A percentile compares a stretch with the other conserved stretches of the same genome.
These are phyloP conservation scores for Erethizon dorsatum DNA, from an alignment of 2,797 vertebrate genomes.

Conservation along the genomic window DNA sequence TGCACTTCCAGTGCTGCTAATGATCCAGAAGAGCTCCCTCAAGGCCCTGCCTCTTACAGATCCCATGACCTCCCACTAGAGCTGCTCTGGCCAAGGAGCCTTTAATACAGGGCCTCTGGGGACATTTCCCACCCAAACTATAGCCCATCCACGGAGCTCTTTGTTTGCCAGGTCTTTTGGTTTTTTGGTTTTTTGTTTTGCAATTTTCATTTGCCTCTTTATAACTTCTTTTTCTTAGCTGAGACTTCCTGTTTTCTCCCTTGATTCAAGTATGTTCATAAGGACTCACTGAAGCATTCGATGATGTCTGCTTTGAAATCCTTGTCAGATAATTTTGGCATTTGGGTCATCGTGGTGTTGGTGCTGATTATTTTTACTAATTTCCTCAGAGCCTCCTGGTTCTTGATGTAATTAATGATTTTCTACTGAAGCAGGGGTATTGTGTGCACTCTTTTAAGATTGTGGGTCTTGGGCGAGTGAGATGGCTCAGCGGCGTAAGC, in stretches of 20 bases:
- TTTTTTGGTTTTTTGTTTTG: not conserved
- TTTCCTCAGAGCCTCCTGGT: not conserved
- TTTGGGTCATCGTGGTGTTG: not conserved
- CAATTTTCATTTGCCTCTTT: slow-evolving; percentile 3
- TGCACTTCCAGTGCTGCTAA: not conserved
- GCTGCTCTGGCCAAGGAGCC: not conserved
- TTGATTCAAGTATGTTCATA: not conserved
- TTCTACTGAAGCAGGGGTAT: not conserved
- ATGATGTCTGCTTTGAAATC: not conserved
- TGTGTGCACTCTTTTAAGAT: not conserved
- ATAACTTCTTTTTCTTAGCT: not conserved
- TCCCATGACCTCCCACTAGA: not conserved
- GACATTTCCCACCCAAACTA: not conserved
- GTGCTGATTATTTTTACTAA: not conserved
- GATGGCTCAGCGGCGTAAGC: no score
- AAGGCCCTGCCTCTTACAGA: not conserved
- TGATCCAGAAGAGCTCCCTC: not conserved
- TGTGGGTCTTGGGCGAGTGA: not conserved
- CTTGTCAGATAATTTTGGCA: not conserved
- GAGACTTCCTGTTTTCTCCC: not conserved
- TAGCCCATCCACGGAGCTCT: not conserved
- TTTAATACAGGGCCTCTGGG: not conserved
- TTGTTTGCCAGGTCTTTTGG: not conserved
- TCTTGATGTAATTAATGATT: not conserved
- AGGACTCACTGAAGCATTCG: not conserved